Conservation (phyloP, 2,797 vertebrate species). For the Channallabes apus region DNA sequence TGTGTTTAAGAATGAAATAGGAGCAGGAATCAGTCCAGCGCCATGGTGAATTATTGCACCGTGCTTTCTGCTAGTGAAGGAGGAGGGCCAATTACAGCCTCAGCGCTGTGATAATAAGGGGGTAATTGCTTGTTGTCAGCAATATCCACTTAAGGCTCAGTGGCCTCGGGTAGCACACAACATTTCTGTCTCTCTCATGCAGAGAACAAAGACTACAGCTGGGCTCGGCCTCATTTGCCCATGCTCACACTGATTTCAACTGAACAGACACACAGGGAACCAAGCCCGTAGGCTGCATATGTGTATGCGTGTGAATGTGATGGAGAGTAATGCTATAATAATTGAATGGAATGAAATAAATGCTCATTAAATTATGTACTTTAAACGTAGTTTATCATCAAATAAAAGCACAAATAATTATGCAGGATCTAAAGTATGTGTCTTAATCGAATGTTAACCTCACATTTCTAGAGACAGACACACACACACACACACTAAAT, state of each 20-base stretch:
- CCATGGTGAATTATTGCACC: constrained; percentile 51
- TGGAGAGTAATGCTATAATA: constrained; percentile 3
- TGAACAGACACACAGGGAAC: constrained; percentile 45
- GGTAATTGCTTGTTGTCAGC: constrained; percentile 72
- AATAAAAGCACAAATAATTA: constrained; percentile 11
- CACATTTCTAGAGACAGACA: not conserved
- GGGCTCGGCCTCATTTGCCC: constrained; percentile 51
- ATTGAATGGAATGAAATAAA: constrained; percentile 33
- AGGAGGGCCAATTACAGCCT: constrained; percentile 66
- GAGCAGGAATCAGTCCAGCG: constrained; percentile 31
- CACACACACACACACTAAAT: constrained; percentile 46
- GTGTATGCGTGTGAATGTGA: constrained; percentile 26
- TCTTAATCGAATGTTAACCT: constrained; percentile 39
- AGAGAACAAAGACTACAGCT: constrained; percentile 62
- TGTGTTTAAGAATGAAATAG: constrained; percentile 31
- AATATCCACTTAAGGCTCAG: constrained; percentile 63
- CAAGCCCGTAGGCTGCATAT: constrained; percentile 29
- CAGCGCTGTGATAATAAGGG: constrained; percentile 72
- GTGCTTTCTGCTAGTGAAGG: constrained; percentile 58
- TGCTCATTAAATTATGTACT: constrained; percentile 40
- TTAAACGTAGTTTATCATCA: constrained; percentile 53
- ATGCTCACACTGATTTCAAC: constrained; percentile 50
- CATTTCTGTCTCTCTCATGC: constrained; percentile 58
- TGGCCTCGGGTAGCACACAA: constrained; percentile 59
- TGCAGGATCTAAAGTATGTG: constrained; percentile 12